Conservation (phyloP, 2,797 vertebrate species). For the Gambusia yucatana region DNA sequence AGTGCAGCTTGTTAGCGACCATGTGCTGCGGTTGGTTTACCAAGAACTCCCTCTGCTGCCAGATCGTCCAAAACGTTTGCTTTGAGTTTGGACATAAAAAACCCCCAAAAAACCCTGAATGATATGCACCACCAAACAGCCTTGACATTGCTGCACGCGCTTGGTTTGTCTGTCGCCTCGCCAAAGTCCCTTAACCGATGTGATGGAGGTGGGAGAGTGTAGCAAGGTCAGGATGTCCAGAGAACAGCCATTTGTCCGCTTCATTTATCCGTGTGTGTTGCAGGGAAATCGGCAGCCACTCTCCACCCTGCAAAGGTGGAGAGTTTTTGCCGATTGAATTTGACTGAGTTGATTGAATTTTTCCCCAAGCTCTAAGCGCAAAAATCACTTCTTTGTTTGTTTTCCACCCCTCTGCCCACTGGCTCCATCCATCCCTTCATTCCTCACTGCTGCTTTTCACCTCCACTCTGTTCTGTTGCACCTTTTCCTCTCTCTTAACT, state of each 20-base stretch:
- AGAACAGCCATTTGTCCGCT: slow-evolving; percentile 56
- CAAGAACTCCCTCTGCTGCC: slow-evolving; percentile 8
- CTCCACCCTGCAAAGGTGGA: slow-evolving; percentile 46
- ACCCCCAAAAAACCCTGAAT: background rate
- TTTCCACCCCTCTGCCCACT: slow-evolving; percentile 31
- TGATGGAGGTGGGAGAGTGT: slow-evolving; percentile 38
- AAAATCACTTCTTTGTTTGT: slow-evolving; percentile 59
- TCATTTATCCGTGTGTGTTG: slow-evolving; percentile 18
- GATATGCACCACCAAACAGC: background rate
- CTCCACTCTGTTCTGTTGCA: slow-evolving; percentile 27
- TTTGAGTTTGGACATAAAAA: slow-evolving; percentile 10
- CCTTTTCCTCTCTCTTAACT: slow-evolving; percentile 23
- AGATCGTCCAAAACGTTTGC: slow-evolving; percentile 30
- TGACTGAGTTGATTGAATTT: slow-evolving; percentile 77
- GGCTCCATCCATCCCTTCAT: slow-evolving; percentile 38
- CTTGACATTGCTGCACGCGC: slow-evolving; percentile 13
- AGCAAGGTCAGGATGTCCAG: slow-evolving; percentile 60
- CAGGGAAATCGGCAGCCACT: slow-evolving; percentile 27
- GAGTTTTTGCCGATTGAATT: slow-evolving; percentile 74
- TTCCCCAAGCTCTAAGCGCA: slow-evolving; percentile 65
- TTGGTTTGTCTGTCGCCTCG: slow-evolving; percentile 15
- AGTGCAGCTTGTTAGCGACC: slow-evolving; percentile 27
- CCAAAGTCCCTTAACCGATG: slow-evolving; percentile 45
- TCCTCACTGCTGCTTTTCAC: slow-evolving; percentile 3
- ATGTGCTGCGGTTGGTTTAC: slow-evolving; percentile 24